Percentiles rank a stretch among this genome's conserved stretches.
These are phyloP conservation scores for Tachysurus vachellii DNA, from an alignment of 2,113 vertebrate genomes.

Conservation along the genomic window DNA sequence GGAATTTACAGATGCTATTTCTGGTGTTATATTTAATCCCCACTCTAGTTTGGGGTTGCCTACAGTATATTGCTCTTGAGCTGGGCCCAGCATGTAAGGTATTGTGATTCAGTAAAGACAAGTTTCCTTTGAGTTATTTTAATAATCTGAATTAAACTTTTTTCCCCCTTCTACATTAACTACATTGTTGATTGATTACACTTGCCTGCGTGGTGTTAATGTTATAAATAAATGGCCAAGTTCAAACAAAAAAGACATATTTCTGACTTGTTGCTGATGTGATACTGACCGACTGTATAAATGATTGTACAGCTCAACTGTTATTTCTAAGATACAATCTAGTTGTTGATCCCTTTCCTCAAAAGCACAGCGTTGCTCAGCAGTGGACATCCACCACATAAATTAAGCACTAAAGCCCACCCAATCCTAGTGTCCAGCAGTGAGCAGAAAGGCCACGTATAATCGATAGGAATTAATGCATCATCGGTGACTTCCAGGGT, in stretches of 20 bases:
- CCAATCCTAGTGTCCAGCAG: not conserved
- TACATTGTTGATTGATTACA: too few species aligned
- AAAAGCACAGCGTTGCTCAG: not conserved
- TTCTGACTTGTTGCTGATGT: not conserved
- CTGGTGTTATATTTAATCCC: too few species aligned
- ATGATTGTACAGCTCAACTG: not conserved
- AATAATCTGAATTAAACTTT: too few species aligned
- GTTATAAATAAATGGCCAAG: too few species aligned
- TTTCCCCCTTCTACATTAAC: too few species aligned
- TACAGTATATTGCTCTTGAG: too few species aligned
- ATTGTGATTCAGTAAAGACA: too few species aligned
- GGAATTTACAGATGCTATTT: too few species aligned
- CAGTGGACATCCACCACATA: not conserved
- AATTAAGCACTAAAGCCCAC: constrained; percentile 10
- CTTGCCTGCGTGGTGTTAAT: too few species aligned
- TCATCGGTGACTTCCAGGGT: constrained; percentile 7
- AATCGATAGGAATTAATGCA: constrained; percentile 52
- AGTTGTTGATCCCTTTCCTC: not conserved
- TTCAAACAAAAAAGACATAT: not conserved
- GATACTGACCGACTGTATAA: not conserved
- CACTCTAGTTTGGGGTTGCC: too few species aligned
- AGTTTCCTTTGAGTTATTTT: too few species aligned
- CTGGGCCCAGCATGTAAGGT: too few species aligned
- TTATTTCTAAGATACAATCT: not conserved
- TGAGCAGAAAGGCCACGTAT: constrained; percentile 32